Percentiles rank a stretch among this genome's conserved stretches.
Conservation (phyloP, 2,797 vertebrate genomes). For the Pangasius larnaudii region DNA sequence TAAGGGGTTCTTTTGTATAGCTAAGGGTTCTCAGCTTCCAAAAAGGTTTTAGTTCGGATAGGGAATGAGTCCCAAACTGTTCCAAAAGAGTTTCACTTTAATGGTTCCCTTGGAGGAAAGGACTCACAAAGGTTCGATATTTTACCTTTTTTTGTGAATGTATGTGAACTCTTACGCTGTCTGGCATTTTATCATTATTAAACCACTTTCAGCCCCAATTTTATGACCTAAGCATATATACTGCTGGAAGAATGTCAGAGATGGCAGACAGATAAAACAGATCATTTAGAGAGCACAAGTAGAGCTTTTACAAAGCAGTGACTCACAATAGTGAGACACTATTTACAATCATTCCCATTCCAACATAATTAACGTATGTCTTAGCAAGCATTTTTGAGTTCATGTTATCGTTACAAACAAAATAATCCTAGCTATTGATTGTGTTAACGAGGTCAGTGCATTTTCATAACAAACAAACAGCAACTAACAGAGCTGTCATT, state of each 20-base stretch:
- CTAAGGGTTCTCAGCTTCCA: neutral
- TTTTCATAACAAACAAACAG: conserved; percentile 13
- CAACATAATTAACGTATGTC: neutral
- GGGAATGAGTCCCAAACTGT: neutral
- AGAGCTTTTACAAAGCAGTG: neutral
- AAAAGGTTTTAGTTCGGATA: neutral
- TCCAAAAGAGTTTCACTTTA: neutral
- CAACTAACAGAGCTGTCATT: conserved; percentile 19
- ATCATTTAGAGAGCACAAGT: neutral
- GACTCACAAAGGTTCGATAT: too few species aligned
- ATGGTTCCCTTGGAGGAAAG: neutral
- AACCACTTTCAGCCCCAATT: neutral
- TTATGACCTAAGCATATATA: conserved; percentile 20
- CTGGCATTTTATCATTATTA: conserved; percentile 1
- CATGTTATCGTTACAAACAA: neutral
- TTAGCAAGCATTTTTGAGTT: neutral
- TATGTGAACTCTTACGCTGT: neutral
- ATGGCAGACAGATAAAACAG: conserved; percentile 29
- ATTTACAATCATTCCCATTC: neutral
- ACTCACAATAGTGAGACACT: neutral
- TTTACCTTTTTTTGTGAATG: neutral
- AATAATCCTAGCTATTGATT: neutral
- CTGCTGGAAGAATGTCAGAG: conserved; percentile 22
- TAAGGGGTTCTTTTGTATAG: neutral
- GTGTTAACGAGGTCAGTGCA: neutral